phyloP scores from a whole-genome alignment of 2,888 invertebrate species.

The Kuschelorhynchus macadamiae region DNA sequence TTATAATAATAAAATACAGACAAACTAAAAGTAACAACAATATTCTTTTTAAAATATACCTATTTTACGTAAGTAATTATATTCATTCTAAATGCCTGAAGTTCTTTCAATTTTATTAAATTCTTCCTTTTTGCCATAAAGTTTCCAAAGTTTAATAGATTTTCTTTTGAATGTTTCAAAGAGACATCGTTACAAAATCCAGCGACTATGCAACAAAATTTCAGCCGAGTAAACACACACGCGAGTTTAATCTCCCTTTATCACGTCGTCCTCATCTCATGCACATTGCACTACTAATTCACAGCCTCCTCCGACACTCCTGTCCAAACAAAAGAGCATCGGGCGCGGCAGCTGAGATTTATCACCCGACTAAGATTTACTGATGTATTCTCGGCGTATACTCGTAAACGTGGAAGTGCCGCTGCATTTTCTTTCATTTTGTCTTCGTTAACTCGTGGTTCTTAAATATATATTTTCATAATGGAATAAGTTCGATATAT shows the following conservation, averaged over 20 bases:
- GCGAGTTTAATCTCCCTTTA: constrained; percentile 31
- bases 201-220: neutral
- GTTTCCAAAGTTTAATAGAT: too few relatives aligned
- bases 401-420: constrained; percentile 25
- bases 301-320: constrained; percentile 32
- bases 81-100: too few relatives aligned
- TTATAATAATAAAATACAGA: too few relatives aligned
- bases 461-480: too few relatives aligned
- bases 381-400: constrained; percentile 30
- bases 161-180: too few relatives aligned
- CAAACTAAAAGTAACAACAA: too few relatives aligned
- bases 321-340: constrained; percentile 40
- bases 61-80: too few relatives aligned
- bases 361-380: constrained; percentile 35
- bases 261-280: constrained; percentile 22
- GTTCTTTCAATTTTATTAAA: too few relatives aligned
- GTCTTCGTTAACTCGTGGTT: constrained; percentile 12
- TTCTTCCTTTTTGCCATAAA: too few relatives aligned
- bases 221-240: constrained; percentile 17
- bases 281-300: constrained; percentile 38
- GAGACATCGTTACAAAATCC: too few relatives aligned
- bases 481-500: too few relatives aligned
- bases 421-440: constrained; percentile 11
- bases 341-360: constrained; percentile 36
- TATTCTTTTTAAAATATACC: too few relatives aligned